Evolutionary conservation across 2,797 vertebrate species (phyloP).

Genomic region (Enteromius paludinosus): DNA sequence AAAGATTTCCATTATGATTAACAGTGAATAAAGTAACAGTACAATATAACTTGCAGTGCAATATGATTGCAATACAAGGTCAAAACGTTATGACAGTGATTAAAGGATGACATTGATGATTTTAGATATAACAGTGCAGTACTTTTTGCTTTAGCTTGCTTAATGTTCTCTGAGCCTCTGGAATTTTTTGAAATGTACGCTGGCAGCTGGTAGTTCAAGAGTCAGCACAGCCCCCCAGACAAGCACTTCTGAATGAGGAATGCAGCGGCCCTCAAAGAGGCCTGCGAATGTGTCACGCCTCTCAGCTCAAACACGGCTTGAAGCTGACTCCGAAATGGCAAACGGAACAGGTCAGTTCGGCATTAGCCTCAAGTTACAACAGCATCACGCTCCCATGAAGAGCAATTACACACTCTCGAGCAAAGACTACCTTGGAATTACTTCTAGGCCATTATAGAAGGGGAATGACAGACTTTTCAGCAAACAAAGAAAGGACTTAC

Average conservation of each 20-base stretch:
- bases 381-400: conserved; percentile 63
- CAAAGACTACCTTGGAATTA: conserved; percentile 41
- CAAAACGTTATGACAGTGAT: not conserved
- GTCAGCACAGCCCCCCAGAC: conserved; percentile 32
- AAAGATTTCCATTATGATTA: not conserved
- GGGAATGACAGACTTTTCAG: conserved; percentile 13
- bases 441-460: conserved; percentile 23
- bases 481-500: conserved; percentile 13
- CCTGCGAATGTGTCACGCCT: conserved; percentile 34
- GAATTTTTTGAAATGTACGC: not conserved
- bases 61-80: not conserved
- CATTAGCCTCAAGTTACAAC: conserved; percentile 66
- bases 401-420: conserved; percentile 66
- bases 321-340: conserved; percentile 42
- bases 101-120: not conserved
- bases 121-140: not conserved
- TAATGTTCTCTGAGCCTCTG: conserved; percentile 17
- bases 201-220: conserved; percentile 6
- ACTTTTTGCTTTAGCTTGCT: conserved; percentile 8
- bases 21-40: not conserved
- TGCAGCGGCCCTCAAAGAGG: conserved; percentile 32
- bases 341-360: conserved; percentile 66
- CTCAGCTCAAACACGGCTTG: conserved; percentile 36
- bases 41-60: not conserved
- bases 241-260: conserved; percentile 24